A percentile compares a stretch with the other conserved stretches of the same genome.
These are phyloP conservation scores for Drosophila kokeensis DNA, from an alignment of 2,888 invertebrate genomes.

Conservation along the genomic window DNA sequence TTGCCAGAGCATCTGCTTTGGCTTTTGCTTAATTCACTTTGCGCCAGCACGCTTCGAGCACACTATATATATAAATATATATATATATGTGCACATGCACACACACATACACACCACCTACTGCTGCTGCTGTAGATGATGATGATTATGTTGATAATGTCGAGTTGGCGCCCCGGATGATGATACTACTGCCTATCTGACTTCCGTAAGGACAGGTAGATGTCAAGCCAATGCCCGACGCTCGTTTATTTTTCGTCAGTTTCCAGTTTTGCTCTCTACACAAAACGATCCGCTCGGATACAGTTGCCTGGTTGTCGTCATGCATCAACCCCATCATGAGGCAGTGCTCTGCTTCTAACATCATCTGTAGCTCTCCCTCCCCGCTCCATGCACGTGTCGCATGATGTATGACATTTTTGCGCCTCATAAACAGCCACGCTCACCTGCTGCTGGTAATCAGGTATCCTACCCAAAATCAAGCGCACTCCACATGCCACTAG, in stretches of 20 bases:
- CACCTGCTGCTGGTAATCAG: slow-evolving; percentile 62
- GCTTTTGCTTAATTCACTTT: slow-evolving; percentile 58
- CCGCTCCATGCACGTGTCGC: slow-evolving; percentile 50
- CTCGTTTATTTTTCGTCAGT: slow-evolving; percentile 45
- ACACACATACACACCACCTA: neutral
- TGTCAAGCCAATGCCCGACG: slow-evolving; percentile 18
- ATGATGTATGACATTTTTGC: slow-evolving; percentile 80
- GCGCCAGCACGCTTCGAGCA: slow-evolving; percentile 16
- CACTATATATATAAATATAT: neutral
- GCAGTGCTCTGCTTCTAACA: slow-evolving; percentile 10
- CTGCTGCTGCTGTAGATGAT: slow-evolving; percentile 8
- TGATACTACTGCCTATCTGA: slow-evolving; percentile 32
- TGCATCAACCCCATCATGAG: slow-evolving; percentile 29
- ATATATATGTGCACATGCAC: neutral
- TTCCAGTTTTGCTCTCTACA: slow-evolving; percentile 56
- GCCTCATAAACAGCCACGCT: slow-evolving; percentile 74
- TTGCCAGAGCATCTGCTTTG: slow-evolving; percentile 43
- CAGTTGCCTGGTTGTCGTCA: slow-evolving; percentile 40
- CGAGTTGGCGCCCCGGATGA: slow-evolving; percentile 47
- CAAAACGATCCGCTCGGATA: slow-evolving; percentile 34
- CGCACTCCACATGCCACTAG: slow-evolving; percentile 35
- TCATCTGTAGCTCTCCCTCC: neutral
- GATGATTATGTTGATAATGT: slow-evolving; percentile 26
- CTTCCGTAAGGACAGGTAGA: slow-evolving; percentile 16
- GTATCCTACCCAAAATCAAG: slow-evolving; percentile 40